These are phyloP conservation scores for Apamea crenata DNA, from an alignment of 2,888 invertebrate species.

Conservation along the genomic window DNA sequence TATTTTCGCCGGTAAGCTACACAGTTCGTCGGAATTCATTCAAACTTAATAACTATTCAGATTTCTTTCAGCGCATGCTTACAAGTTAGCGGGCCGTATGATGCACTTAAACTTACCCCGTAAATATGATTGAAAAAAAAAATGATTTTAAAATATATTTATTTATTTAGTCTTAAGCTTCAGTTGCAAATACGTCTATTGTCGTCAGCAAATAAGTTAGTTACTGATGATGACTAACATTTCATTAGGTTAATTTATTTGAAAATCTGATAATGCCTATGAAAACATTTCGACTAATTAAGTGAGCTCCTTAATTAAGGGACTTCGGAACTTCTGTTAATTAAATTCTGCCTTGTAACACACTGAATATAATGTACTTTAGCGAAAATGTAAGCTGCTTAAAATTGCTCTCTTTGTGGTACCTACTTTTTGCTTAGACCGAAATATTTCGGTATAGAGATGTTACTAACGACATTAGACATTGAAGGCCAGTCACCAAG, in stretches of 20 bases:
- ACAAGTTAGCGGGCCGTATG: slow-evolving; percentile 53
- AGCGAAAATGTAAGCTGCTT: slow-evolving; percentile 3
- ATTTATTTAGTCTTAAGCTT: slow-evolving; percentile 24
- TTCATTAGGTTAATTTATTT: slow-evolving; percentile 7
- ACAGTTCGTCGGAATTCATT: slow-evolving; percentile 54
- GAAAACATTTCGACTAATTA: background rate
- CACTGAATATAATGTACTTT: background rate
- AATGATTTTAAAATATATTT: slow-evolving; percentile 22
- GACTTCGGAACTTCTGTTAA: background rate
- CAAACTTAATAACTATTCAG: slow-evolving; percentile 76
- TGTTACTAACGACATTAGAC: slow-evolving; percentile 33
- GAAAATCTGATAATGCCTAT: background rate
- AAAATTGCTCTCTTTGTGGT: background rate
- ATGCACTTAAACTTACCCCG: slow-evolving; percentile 40
- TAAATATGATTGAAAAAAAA: slow-evolving; percentile 10
- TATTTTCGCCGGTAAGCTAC: slow-evolving; percentile 64
- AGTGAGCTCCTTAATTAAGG: slow-evolving; percentile 3
- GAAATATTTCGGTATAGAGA: background rate
- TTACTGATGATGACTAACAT: background rate
- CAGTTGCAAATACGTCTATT: slow-evolving; percentile 11
- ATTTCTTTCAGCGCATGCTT: slow-evolving; percentile 64
- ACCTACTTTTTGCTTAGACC: background rate
- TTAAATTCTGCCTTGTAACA: slow-evolving; percentile 19
- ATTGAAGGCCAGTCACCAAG: slow-evolving; percentile 1
- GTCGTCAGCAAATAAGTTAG: background rate